Evolutionary conservation across 2,888 invertebrate genomes (phyloP).

Genomic region (Ormyrus nitidulus): DNA sequence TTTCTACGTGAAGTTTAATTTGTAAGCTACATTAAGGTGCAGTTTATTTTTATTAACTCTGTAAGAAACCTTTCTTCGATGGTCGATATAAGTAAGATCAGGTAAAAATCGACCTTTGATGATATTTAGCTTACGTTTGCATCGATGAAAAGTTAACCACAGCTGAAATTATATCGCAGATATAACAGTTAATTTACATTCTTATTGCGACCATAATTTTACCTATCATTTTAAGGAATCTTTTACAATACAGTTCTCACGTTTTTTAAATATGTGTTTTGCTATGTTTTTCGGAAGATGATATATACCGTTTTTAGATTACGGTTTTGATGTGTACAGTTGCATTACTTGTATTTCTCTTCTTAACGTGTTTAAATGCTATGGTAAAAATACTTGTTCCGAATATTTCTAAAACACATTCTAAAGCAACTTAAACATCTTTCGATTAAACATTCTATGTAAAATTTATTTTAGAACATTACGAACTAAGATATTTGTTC

Average conservation of each 20-base stretch:
- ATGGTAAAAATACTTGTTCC: constrained; percentile 33
- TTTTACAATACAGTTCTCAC: constrained; percentile 26
- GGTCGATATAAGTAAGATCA: constrained; percentile 55
- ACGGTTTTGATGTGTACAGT: constrained; percentile 17
- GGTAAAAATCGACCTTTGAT: constrained; percentile 54
- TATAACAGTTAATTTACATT: constrained; percentile 48
- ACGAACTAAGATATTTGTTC: constrained; percentile 31
- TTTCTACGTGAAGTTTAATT: constrained; percentile 39
- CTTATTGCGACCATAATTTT: constrained; percentile 14
- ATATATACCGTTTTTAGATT: constrained; percentile 3
- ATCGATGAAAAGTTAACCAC: constrained; percentile 20
- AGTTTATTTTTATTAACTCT: constrained; percentile 14
- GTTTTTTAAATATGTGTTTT: not conserved
- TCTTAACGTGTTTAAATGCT: constrained; percentile 23
- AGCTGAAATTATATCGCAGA: constrained; percentile 3
- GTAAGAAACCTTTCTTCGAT: constrained; percentile 37
- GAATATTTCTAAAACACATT: constrained; percentile 9
- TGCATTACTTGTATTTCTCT: constrained; percentile 30
- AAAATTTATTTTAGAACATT: constrained; percentile 10
- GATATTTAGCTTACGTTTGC: not conserved
- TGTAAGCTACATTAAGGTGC: constrained; percentile 35
- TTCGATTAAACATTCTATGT: constrained; percentile 8
- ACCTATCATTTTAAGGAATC: constrained; percentile 23
- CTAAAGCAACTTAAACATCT: constrained; percentile 17
- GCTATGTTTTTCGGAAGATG: constrained; percentile 30